Evolutionary conservation across 2,113 vertebrate genomes (phyloP), one percentile per base, ranked within the genome.

Genomic region (Andinoacara biseriatus): DNA sequence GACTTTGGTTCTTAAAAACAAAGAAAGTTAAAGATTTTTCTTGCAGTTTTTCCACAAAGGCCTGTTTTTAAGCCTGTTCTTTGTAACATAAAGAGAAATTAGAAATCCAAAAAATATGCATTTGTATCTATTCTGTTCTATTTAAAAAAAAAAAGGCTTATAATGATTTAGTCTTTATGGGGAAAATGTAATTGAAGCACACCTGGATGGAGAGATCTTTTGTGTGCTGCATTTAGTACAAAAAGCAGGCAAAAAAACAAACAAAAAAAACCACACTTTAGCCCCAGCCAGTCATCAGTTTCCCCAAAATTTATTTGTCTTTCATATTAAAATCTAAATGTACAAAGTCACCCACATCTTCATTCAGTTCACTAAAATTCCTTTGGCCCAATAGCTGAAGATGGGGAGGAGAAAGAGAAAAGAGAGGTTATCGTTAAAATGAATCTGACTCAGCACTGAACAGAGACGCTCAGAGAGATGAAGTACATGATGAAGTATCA

Each of bases 371-470:
- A 31, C 6, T 31, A 72, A 72, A 72, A 52, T 72, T 72, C 46
- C 65, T 72, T 3, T 58, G 46, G 11, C 46, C 67, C 26, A 10
- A 49, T 8, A 52, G 59, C 69, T 75, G 56, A 15, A 86, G 57
- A 62, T 20, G 4, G 62, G 52, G 52, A 43, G 38, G 49, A 63
- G 38, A 54, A 74, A 17, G 24, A 76, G 67, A 61, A 49, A 78
- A 83, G 58, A 15, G 78, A 81, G 74, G 54, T 15, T 38, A 49
- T 52, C 3, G 46, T 62, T 76, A 22, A 54, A 86, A 89, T 77
- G 52, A 87, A 87, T 81, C 62, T 87, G 90, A 93, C 84, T 88
- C 88, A 90, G 85, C 83, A 82, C 82, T 74, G 60, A 74, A 87
- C 78, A 60, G 67, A 84, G 76, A 82, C 62, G 81, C 89, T 92